Evolutionary conservation across 2,888 invertebrate species (phyloP), one percentile per base, ranked within the genome.

Genomic region (Rhamnusium bicolor): DNA sequence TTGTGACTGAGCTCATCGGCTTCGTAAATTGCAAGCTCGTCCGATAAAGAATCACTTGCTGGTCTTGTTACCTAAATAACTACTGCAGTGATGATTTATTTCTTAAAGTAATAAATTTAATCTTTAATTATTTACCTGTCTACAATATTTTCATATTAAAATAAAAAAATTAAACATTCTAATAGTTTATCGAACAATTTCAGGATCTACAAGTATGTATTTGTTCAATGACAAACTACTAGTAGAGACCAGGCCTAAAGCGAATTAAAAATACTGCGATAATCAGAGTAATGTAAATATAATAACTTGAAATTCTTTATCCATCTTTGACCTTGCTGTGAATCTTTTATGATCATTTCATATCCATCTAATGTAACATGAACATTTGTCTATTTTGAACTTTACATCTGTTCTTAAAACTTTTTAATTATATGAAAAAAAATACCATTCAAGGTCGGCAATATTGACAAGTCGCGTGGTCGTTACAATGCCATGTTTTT

Each of bases 381-480:
- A 75, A 69, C 69, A 21, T 69, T 68, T 60, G 71, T 72, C 68
- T 69, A 71, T 72, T 71, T 71, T 47, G 19, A 75, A 73, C 71
- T 65, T 69, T 65, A 71, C 75, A 75, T 71, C 71, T 73, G 76
- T 72, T 72, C 71, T 72, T 53, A 63, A 56, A 71, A 67, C 72
- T 71, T 71, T 76, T 71, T 69, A 76, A 73, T 76, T 76, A 73
- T 69, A 62, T 71, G 62, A 72, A 75, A 73, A 75, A 76, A 76
- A 71, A 56, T 51, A 68, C 53, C 27, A 67, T 61, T 71, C 73
- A 76, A 76, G 76, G 76, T 62, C 69, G 46, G 51, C 32, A 56
- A 29, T 73, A 69, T 46, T 67, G 67, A 67, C 67, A 67, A 67
- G 46, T 67, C 56, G 56, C 67, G 67, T 67, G 67, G 67, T 67